These are phyloP conservation scores for Champsocephalus esox DNA, from an alignment of 2,797 vertebrate genomes.

Conservation along the genomic window DNA sequence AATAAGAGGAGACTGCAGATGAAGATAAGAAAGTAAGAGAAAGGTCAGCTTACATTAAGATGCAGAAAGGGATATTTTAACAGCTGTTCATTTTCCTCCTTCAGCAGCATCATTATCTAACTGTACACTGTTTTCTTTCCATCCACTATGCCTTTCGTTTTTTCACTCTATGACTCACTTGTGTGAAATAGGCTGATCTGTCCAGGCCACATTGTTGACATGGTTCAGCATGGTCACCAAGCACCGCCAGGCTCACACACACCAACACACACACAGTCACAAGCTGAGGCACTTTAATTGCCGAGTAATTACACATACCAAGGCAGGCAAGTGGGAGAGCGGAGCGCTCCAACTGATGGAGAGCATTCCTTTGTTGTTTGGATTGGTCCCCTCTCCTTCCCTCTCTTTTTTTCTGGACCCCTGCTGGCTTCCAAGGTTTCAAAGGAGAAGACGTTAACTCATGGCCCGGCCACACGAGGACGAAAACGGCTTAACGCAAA, in stretches of 20 bases:
- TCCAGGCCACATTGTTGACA: constrained; percentile 74
- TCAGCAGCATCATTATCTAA: constrained; percentile 15
- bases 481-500: no score
- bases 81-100: constrained; percentile 15
- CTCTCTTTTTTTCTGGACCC: constrained; percentile 33
- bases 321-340: constrained; percentile 72
- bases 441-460: constrained; percentile 51
- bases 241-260: constrained; percentile 21
- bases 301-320: constrained; percentile 80
- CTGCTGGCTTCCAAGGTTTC: constrained; percentile 45
- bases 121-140: constrained; percentile 50
- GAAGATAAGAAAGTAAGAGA: background rate
- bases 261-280: constrained; percentile 42
- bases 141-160: constrained; percentile 25
- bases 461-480: no score
- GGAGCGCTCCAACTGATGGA: constrained; percentile 52
- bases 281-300: constrained; percentile 77
- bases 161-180: constrained; percentile 32
- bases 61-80: constrained; percentile 12
- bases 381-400: constrained; percentile 51
- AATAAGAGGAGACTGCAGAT: constrained; percentile 10
- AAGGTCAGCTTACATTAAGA: background rate
- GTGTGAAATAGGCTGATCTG: constrained; percentile 47
- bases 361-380: constrained; percentile 75
- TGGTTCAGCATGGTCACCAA: constrained; percentile 57